Evolutionary conservation across 2,797 vertebrate species (phyloP), one percentile per base, ranked within the genome.

Genomic region (Glossophaga mutica): DNA sequence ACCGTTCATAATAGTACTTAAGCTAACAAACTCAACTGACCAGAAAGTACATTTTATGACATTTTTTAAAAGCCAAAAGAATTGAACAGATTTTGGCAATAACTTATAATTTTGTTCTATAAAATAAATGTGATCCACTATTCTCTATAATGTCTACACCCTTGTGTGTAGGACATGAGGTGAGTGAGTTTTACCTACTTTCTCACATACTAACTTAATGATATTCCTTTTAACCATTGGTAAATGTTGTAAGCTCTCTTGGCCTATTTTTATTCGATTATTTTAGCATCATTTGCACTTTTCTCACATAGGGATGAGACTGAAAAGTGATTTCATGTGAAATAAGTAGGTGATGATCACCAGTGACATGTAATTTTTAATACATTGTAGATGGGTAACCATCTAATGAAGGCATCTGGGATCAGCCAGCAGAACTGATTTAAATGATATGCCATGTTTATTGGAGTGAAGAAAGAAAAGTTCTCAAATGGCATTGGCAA

Each of bases 41-140:
- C 71, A 42, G 62, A 96, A 96, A 82, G 62, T 95, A 92, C 83
- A 90, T 82, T 78, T 91, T 96, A 52, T 68, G 71, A 82, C 44
- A 95, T 44, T 88, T 91, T 48, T 68, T 34, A 96, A 94, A 88
- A 92, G 62, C 44, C 22, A 77, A 92, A 96, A 87, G 12, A 95
- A 82, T 76, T 62, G 21, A 87, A 93, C 9, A 59, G 42, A 50
- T 94, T 46, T 83, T 95, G 52, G 46, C 83, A 62, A 62, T 92
- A 93, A 93, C 65, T 62, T 90, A 76, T 48, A 68, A 94, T 94
- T 95, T 96, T 96, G 57, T 94, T 82, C 67, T 96, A 82, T 87
- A 81, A 93, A 65, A 90, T 65, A 77, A 92, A 78, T 70, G 19
- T 82, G 62, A 78, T 89, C 57, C 24, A 91, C 34, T 92, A 7